These are phyloP conservation scores for Hydrotaea cyrtoneurina DNA, from an alignment of 2,888 invertebrate species.

Conservation along the genomic window DNA sequence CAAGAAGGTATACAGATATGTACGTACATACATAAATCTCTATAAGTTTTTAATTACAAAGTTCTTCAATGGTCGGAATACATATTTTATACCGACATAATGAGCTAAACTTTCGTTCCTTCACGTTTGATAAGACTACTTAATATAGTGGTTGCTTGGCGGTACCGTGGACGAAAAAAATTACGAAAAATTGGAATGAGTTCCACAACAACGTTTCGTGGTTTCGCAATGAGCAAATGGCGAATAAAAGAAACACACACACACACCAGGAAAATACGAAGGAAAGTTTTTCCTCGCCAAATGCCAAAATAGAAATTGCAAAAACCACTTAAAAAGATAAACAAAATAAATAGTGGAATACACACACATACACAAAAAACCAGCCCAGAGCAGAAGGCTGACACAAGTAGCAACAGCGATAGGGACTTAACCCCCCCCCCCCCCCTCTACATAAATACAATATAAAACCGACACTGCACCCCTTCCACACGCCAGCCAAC, in stretches of 20 bases:
- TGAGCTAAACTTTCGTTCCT: slow-evolving; percentile 59
- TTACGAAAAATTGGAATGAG: not conserved
- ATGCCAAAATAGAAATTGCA: slow-evolving; percentile 63
- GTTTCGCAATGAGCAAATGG: slow-evolving; percentile 2
- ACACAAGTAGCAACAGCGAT: too few species aligned
- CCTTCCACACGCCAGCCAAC: not conserved
- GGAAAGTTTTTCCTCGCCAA: slow-evolving; percentile 47
- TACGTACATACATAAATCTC: slow-evolving; percentile 27
- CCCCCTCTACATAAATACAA: not conserved
- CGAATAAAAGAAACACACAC: too few species aligned
- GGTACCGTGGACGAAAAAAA: not conserved
- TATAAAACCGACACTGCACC: not conserved
- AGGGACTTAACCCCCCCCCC: slow-evolving; percentile 37
- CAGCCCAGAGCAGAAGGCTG: not conserved
- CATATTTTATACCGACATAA: slow-evolving; percentile 59
- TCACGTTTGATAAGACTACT: slow-evolving; percentile 28
- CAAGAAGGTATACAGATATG: not conserved
- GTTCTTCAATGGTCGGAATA: slow-evolving; percentile 28
- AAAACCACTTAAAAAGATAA: slow-evolving; percentile 69
- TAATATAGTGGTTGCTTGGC: slow-evolving; percentile 45
- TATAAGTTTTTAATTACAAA: slow-evolving; percentile 44
- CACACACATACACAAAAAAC: slow-evolving; percentile 3
- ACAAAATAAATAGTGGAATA: slow-evolving; percentile 69
- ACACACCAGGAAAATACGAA: slow-evolving; percentile 30
- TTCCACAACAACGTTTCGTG: slow-evolving; percentile 2